A percentile compares a stretch with the other conserved stretches of the same genome.
Conservation (phyloP, 2,888 invertebrate species). For the Boloria selene region DNA sequence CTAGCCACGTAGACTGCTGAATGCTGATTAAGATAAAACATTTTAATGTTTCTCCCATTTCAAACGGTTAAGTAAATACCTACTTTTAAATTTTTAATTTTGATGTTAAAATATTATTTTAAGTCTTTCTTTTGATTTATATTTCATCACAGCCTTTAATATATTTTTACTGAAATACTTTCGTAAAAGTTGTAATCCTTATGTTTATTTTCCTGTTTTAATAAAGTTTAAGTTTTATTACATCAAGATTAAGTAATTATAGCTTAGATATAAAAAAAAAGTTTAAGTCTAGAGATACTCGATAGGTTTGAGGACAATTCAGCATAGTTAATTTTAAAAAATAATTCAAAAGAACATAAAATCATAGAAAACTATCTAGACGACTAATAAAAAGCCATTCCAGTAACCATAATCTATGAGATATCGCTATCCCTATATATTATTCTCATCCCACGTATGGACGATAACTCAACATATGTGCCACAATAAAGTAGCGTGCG, state of each 20-base stretch:
- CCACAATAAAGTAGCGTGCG: conserved; percentile 28
- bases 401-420: not conserved
- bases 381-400: too few species aligned
- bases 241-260: too few species aligned
- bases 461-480: conserved; percentile 27
- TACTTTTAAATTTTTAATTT: conserved; percentile 13
- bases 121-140: conserved; percentile 4
- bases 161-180: not conserved
- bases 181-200: too few species aligned
- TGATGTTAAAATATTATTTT: not conserved
- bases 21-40: conserved; percentile 34
- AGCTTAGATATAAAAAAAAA: too few species aligned
- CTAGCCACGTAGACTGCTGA: conserved; percentile 36
- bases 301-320: too few species aligned
- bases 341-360: too few species aligned
- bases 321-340: too few species aligned
- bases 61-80: conserved; percentile 22
- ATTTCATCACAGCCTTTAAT: not conserved
- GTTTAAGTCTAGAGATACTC: too few species aligned
- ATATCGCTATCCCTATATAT: not conserved
- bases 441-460: conserved; percentile 1
- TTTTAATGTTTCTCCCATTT: conserved; percentile 29
- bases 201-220: too few species aligned
- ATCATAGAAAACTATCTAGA: too few species aligned
- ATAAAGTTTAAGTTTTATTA: too few species aligned